phyloP scores from a whole-genome alignment of 2,113 vertebrate species.

The Lycaon pictus region DNA sequence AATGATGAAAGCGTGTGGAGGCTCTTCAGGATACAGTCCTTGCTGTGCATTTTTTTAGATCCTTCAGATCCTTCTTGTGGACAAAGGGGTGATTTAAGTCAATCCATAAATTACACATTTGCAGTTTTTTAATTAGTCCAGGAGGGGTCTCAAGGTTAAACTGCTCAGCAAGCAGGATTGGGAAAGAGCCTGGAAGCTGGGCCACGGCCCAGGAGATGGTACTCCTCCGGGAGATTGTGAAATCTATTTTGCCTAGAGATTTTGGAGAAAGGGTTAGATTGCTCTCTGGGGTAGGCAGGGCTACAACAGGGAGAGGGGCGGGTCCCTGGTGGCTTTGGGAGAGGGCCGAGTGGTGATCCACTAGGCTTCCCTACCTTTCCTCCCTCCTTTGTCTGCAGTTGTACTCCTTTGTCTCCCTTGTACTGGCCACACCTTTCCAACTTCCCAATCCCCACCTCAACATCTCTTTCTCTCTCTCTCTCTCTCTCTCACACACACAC shows the following conservation, averaged over 20 bases:
- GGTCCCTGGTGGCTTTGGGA: too few species aligned
- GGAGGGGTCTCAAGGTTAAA: conserved; percentile 24
- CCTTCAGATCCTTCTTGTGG: neutral
- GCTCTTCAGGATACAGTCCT: neutral
- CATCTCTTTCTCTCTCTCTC: neutral
- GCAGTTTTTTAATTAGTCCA: conserved; percentile 35
- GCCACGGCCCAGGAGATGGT: neutral
- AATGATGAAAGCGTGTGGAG: too few species aligned
- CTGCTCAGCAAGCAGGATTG: conserved; percentile 15
- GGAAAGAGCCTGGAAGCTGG: conserved; percentile 50
- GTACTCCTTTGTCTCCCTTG: neutral
- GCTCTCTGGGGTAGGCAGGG: neutral
- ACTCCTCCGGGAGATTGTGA: conserved; percentile 1
- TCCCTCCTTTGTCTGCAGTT: neutral
- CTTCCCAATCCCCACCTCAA: neutral
- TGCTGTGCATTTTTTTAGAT: neutral
- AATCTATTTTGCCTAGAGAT: conserved; percentile 28
- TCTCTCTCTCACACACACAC: neutral
- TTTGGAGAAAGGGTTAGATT: conserved; percentile 45
- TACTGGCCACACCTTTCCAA: too few species aligned
- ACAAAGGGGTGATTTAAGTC: neutral
- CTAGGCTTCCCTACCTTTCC: neutral
- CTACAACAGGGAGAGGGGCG: neutral
- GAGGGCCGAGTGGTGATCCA: too few species aligned
- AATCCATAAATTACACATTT: conserved; percentile 34